Evolutionary conservation across 30 jellyfish, hydroid and myxozoan species (phyloP), one percentile per base, ranked within the genome.

Genomic region (Hydractinia symbiolongicarpus): DNA sequence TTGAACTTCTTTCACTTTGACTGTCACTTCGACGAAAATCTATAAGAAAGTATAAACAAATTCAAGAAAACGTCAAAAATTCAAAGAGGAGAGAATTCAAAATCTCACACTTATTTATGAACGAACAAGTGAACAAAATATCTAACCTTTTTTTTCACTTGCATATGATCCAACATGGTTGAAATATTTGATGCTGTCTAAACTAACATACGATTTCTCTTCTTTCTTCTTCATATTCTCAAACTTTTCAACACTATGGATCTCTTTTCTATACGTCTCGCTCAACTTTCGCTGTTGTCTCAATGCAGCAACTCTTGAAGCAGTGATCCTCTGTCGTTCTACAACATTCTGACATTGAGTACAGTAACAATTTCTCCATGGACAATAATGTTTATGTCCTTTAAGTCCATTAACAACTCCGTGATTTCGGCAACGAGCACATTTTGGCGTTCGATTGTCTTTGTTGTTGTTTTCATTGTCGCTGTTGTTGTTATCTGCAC

Each of bases 361-460:
- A 78, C 98, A 92, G 8, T 72, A 67, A 70, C 98, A 92, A 69
- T 92, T 86, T 62, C 89, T 79, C 96, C 96, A 87, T 15, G 89
- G 90, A 75, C 98, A 92, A 19, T 81, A 61, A 78, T 92, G 94
- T 78, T 92, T 92, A 88, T 92, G 98, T 11, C 98, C 98, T 76
- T 87, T 86, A 54, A 92, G 79, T 17, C 84, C 95, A 79, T 93
- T 86, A 55, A 87, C 90, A 86, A 86, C 64, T 9, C 98, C 98
- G 76, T 92, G 98, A 73, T 92, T 92, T 16, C 98, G 87, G 52
- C 98, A 92, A 16, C 98, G 79, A 4, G 98, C 94, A 77, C 98
- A 92, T 61, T 92, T 92, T 6, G 98, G 98, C 19, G 89, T 92
- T 13, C 94, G 95, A 54, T 64, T 64, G 17, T 64, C 74, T 30